Conservation (phyloP, 2,113 vertebrate genomes). For the Neodon shergylaensis region DNA sequence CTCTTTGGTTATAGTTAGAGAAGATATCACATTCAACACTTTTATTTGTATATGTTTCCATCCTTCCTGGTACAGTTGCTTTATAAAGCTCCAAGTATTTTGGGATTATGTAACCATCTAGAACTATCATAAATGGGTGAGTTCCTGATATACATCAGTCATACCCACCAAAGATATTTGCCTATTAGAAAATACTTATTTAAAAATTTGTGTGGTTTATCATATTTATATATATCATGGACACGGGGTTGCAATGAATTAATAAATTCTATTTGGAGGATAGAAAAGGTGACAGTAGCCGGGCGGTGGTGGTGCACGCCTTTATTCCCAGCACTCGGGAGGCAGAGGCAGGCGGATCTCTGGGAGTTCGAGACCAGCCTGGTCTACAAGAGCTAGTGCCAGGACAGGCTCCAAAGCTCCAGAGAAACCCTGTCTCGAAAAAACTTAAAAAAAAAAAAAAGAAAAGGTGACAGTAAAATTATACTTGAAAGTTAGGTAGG, state of each 20-base stretch:
- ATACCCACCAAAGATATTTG: background rate
- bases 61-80: conserved; percentile 14
- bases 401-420: too few relatives aligned
- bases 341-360: too few relatives aligned
- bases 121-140: background rate
- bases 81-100: conserved; percentile 43
- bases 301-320: too few relatives aligned
- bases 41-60: background rate
- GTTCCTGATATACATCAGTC: background rate
- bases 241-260: background rate
- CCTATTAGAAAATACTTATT: conserved; percentile 40
- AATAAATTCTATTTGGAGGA: background rate
- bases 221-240: conserved; percentile 7
- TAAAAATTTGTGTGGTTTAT: background rate
- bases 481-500: background rate
- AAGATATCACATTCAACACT: background rate
- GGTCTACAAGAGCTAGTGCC: too few relatives aligned
- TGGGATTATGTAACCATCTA: background rate
- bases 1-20: background rate
- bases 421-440: too few relatives aligned
- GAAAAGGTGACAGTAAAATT: background rate
- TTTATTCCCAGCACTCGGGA: too few relatives aligned
- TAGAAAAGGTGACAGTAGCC: conserved; percentile 2
- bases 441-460: too few relatives aligned
- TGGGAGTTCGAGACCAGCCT: too few relatives aligned